phyloP scores from a whole-genome alignment of 1,140 invertebrate species.

The Lasioglossum baleicum region DNA sequence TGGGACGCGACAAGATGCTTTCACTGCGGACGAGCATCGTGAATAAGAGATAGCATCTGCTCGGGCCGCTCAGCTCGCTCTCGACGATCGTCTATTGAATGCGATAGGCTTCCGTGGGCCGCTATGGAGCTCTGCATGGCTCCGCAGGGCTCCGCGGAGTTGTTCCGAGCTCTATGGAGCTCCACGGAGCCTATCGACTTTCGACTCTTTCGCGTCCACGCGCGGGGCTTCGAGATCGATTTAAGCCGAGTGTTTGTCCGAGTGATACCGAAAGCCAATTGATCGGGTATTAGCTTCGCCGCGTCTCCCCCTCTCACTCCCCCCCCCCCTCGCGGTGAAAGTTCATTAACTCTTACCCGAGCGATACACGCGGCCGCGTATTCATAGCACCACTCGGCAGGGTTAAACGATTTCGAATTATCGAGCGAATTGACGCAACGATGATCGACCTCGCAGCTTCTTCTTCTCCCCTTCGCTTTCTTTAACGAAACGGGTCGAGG shows the following conservation, averaged over 20 bases:
- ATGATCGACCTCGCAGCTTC: no score
- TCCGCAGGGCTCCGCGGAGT: no score
- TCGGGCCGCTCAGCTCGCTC: background rate
- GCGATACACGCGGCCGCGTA: background rate
- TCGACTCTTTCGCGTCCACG: conserved; percentile 50
- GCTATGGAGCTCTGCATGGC: background rate
- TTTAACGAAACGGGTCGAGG: no score
- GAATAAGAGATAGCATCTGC: conserved; percentile 56
- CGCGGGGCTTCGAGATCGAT: conserved; percentile 46
- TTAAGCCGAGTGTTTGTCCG: conserved; percentile 48
- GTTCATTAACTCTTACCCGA: conserved; percentile 27
- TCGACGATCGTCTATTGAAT: conserved; percentile 49
- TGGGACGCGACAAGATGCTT: conserved; percentile 56
- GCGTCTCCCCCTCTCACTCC: background rate
- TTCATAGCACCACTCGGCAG: background rate
- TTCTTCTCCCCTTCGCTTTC: no score
- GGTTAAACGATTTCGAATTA: background rate
- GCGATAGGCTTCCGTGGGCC: conserved; percentile 50
- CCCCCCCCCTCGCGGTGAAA: background rate
- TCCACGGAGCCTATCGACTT: conserved; percentile 47
- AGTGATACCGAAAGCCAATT: conserved; percentile 56
- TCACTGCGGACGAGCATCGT: conserved; percentile 45
- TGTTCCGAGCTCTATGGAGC: background rate
- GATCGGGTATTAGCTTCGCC: conserved; percentile 43
- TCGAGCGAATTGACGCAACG: background rate